phyloP scores from a whole-genome alignment of 2,113 vertebrate genomes.

The Lasiurus borealis region DNA sequence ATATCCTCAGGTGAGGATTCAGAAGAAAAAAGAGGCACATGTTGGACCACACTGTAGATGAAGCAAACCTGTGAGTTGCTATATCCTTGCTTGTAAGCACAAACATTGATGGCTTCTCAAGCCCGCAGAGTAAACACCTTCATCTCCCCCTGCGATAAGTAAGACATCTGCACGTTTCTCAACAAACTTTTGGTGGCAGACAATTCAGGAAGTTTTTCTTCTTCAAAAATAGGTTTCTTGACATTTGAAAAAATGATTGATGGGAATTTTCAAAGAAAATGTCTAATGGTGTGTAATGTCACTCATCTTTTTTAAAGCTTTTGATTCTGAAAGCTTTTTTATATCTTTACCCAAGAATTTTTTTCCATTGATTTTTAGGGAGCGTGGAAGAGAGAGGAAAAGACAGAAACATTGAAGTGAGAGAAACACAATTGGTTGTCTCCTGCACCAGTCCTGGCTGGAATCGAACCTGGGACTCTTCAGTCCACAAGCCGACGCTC shows the following conservation, averaged over 20 bases:
- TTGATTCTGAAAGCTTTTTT: background rate
- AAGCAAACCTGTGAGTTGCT: background rate
- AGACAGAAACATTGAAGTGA: no score
- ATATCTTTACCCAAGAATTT: no score
- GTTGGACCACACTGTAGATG: background rate
- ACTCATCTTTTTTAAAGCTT: background rate
- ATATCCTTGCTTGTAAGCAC: background rate
- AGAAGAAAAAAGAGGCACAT: background rate
- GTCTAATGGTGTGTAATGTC: background rate
- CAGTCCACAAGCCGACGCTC: no score
- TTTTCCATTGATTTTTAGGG: no score
- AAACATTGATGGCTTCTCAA: background rate
- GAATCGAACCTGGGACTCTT: no score
- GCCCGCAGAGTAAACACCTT: background rate
- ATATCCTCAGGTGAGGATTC: background rate
- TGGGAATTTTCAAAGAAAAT: background rate
- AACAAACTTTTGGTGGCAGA: background rate
- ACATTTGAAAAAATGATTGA: background rate
- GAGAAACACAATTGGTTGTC: no score
- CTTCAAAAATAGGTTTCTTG: conserved; percentile 42
- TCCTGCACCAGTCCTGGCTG: no score
- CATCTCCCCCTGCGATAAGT: background rate
- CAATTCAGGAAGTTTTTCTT: background rate
- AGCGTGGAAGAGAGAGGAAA: no score
- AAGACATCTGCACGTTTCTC: background rate